Evolutionary conservation across 2,888 invertebrate species (phyloP).

Genomic region (Ophonus ardosiacus): DNA sequence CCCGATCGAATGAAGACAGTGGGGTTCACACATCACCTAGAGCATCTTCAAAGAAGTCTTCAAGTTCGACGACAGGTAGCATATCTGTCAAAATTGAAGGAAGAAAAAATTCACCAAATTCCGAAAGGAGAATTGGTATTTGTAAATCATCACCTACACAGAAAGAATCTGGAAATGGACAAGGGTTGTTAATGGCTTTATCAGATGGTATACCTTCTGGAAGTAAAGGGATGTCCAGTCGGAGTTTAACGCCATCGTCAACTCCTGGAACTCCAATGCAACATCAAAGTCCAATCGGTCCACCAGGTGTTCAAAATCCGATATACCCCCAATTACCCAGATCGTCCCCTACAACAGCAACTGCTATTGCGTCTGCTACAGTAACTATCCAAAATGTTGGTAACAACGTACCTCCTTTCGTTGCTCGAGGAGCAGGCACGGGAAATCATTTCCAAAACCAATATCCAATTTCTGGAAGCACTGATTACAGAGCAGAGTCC

Average conservation of each 20-base stretch:
- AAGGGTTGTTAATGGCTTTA: constrained; percentile 72
- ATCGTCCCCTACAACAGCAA: constrained; percentile 84
- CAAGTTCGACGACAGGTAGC: constrained; percentile 67
- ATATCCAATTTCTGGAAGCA: constrained; percentile 72
- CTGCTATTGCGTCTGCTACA: constrained; percentile 79
- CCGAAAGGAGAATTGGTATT: constrained; percentile 77
- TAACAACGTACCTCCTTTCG: constrained; percentile 80
- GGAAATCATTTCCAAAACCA: constrained; percentile 73
- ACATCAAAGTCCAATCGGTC: constrained; percentile 81
- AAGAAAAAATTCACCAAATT: constrained; percentile 78
- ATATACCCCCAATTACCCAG: constrained; percentile 81
- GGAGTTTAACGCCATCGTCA: constrained; percentile 81
- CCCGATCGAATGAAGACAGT: constrained; percentile 83
- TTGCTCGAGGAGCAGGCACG: constrained; percentile 77
- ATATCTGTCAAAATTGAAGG: constrained; percentile 76
- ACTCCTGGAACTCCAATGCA: constrained; percentile 81
- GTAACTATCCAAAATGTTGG: constrained; percentile 79
- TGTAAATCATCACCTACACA: constrained; percentile 78
- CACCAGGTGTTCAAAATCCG: constrained; percentile 69
- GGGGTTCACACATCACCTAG: constrained; percentile 78
- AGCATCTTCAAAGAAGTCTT: constrained; percentile 77
- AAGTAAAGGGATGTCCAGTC: constrained; percentile 78
- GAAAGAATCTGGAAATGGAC: constrained; percentile 77
- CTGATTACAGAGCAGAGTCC: constrained; percentile 72
- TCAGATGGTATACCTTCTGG: constrained; percentile 77